These are phyloP conservation scores for Myotis findleyi DNA, from an alignment of 2,797 vertebrate species.

Conservation along the genomic window DNA sequence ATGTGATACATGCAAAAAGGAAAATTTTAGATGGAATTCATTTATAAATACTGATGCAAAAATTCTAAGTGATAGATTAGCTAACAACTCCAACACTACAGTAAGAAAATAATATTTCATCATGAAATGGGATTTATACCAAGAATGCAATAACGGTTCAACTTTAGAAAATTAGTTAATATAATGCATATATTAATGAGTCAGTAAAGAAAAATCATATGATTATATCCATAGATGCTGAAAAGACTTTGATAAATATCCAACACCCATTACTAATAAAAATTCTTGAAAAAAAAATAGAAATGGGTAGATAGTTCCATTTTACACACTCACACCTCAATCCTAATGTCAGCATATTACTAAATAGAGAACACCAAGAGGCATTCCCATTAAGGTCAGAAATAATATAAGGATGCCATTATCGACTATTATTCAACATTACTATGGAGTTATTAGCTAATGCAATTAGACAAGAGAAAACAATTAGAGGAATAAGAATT, in stretches of 20 bases:
- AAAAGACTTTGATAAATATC: slow-evolving; percentile 53
- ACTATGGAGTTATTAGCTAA: not conserved
- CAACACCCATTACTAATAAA: not conserved
- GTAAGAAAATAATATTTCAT: slow-evolving; percentile 29
- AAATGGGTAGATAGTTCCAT: not conserved
- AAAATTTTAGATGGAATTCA: not conserved
- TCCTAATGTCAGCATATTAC: not conserved
- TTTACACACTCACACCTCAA: not conserved
- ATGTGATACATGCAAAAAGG: not conserved
- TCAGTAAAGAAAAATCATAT: slow-evolving; percentile 13
- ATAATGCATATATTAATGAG: slow-evolving; percentile 15
- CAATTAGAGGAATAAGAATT: not conserved
- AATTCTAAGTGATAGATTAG: slow-evolving; percentile 28
- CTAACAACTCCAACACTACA: not conserved
- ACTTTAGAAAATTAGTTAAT: slow-evolving; percentile 21
- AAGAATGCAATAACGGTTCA: slow-evolving; percentile 28
- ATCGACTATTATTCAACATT: slow-evolving; percentile 18
- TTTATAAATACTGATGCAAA: slow-evolving; percentile 16
- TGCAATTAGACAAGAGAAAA: slow-evolving; percentile 16
- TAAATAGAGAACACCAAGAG: not conserved
- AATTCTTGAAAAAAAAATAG: slow-evolving; percentile 18
- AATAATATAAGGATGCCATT: not conserved
- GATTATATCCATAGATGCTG: not conserved
- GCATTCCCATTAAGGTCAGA: not conserved
- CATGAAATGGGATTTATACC: slow-evolving; percentile 11